Conservation (phyloP, 2,113 vertebrate genomes). For the Oxyura jamaicensis region DNA sequence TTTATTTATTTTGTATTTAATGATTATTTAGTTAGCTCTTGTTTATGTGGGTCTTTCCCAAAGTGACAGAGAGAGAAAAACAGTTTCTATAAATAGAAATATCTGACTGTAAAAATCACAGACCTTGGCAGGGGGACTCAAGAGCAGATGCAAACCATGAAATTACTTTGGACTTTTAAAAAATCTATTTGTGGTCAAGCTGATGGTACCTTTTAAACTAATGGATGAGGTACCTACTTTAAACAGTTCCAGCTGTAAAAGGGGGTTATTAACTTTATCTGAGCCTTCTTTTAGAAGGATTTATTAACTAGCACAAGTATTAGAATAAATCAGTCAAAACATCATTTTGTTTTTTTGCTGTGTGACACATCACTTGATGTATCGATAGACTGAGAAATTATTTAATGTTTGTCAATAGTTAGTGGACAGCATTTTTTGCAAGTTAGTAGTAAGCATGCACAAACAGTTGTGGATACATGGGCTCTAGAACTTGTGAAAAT, state of each 20-base stretch:
- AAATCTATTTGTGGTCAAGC: constrained; percentile 6
- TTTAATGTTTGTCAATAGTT: not conserved
- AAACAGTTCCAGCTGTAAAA: not conserved
- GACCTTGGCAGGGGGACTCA: not conserved
- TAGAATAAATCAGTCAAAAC: not conserved
- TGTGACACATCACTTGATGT: not conserved
- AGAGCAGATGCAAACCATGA: not conserved
- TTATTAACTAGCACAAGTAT: not conserved
- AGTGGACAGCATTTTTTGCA: not conserved
- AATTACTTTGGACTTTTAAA: constrained; percentile 5
- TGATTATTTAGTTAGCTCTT: not conserved
- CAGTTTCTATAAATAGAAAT: constrained; percentile 18
- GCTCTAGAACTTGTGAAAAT: not conserved
- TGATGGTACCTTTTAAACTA: not conserved
- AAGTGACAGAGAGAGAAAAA: not conserved
- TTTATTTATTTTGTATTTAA: not conserved
- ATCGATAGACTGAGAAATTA: not conserved
- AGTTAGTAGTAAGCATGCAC: not conserved
- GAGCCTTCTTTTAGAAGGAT: not conserved
- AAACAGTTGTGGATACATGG: not conserved
- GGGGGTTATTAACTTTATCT: not conserved
- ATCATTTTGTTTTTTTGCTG: no score
- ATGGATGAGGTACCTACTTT: not conserved
- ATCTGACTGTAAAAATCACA: constrained; percentile 49
- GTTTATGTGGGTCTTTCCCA: not conserved